These are phyloP conservation scores for Bombus waltoni DNA, from an alignment of 1,140 invertebrate genomes.

Conservation along the genomic window DNA sequence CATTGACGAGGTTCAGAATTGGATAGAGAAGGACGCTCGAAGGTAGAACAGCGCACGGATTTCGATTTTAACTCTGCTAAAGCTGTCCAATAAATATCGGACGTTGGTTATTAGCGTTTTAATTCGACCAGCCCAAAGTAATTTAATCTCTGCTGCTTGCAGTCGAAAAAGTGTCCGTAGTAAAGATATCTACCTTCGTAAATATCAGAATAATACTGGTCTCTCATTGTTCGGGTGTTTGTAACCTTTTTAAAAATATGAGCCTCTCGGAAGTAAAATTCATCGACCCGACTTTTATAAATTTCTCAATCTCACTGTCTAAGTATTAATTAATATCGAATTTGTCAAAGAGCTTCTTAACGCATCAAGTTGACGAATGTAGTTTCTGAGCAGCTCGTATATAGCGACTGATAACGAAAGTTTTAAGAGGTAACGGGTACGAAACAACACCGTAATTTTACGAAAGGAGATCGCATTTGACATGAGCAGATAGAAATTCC, in stretches of 20 bases:
- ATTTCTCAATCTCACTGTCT: too few relatives aligned
- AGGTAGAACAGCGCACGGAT: conserved; percentile 25
- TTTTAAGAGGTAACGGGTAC: neutral
- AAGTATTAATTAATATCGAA: too few relatives aligned
- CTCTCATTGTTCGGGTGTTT: conserved; percentile 45
- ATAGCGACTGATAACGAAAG: neutral
- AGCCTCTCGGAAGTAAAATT: too few relatives aligned
- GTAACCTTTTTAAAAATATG: neutral
- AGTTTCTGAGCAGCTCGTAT: too few relatives aligned
- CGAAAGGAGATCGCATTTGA: neutral
- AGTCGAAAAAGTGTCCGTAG: conserved; percentile 76
- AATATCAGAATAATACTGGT: conserved; percentile 78
- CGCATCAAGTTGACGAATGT: too few relatives aligned
- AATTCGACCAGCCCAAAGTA: conserved; percentile 76
- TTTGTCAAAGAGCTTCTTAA: too few relatives aligned
- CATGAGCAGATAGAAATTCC: neutral
- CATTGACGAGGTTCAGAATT: neutral
- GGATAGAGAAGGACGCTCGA: conserved; percentile 13
- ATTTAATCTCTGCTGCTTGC: conserved; percentile 73
- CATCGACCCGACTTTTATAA: too few relatives aligned
- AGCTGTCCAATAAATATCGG: conserved; percentile 80
- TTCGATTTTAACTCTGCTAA: conserved; percentile 65
- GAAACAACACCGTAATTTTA: neutral
- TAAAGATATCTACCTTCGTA: conserved; percentile 69
- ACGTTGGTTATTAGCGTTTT: conserved; percentile 81